Evolutionary conservation across 1,140 invertebrate genomes (phyloP), one percentile per base, ranked within the genome.

Genomic region (Sitophilus oryzae): DNA sequence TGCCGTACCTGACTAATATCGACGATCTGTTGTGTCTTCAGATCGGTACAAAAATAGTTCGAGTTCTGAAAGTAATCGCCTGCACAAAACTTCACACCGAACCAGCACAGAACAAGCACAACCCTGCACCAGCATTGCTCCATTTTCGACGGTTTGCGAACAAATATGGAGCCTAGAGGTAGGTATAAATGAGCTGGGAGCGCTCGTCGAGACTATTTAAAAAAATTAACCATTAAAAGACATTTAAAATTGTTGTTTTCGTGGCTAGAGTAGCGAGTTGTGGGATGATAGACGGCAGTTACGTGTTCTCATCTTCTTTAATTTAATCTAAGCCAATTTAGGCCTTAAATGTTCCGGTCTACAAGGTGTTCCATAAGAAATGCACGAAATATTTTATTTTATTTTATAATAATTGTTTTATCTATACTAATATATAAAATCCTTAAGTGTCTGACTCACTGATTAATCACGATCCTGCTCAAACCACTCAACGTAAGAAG

Each of bases 1-100:
- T 45, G 36, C 11, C 30, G 44, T 59, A 66, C 65, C 62, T 68
- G 64, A 47, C 58, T 58, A 14, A 67, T 62, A 46, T 64, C 60
- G 15, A 68, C 55, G 16, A 61, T 56, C 15, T 35, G 40, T 25
- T 68, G 66, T 9, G 59, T 59, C 30, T 59, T 58, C 38, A 59
- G 47, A 46, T 66, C 60, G 11, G 52, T 44, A 50, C 66, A 68
- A 38, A 54, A 61, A 53, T 52, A 57, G 20, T 56, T 54, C 11
- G 56, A 22, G 1, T 23, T 36, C 18, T 36, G 14, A 47, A 38
- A 53, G 21, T 41, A 35, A 42, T 36, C 25, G 25, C 25, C 23
- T 8, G 41, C 47, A 14, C 21, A 52, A 40, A 41, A 57, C 48
- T 44, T 6, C 16, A 11, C 30, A 52, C 15, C 15, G 2, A 21